Percentiles rank a stretch among this genome's conserved stretches.
These are phyloP conservation scores for Sciurus carolinensis DNA, from an alignment of 2,797 vertebrate species.

Conservation along the genomic window DNA sequence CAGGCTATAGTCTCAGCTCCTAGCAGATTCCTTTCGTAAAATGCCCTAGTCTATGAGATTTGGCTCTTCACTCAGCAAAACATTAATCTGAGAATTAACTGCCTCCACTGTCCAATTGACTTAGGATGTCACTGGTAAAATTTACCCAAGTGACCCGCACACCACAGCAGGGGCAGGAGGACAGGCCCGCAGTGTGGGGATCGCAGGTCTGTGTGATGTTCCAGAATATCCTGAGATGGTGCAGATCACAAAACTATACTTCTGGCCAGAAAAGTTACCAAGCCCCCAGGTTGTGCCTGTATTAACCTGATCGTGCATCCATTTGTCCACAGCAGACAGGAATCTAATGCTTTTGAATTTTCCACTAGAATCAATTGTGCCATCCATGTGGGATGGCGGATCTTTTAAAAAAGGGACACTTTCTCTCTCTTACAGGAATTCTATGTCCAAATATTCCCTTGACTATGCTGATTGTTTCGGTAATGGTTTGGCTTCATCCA, in stretches of 20 bases:
- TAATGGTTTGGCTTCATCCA: neutral
- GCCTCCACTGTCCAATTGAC: conserved; percentile 10
- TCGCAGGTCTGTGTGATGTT: neutral
- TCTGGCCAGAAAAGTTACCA: no score
- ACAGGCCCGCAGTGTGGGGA: neutral
- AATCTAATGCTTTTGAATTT: accelerated
- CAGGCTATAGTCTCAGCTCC: neutral
- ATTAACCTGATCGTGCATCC: no score
- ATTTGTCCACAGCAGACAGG: no score
- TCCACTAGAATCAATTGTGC: neutral
- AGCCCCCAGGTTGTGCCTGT: accelerated
- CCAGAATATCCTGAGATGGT: accelerated
- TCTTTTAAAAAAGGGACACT: neutral
- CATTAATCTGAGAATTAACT: conserved; percentile 48
- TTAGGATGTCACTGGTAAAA: neutral
- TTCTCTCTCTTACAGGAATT: neutral
- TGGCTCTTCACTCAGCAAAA: conserved; percentile 12
- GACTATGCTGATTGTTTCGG: neutral
- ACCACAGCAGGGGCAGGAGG: neutral
- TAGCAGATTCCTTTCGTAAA: conserved; percentile 35
- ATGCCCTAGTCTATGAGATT: conserved; percentile 60
- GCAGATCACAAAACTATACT: neutral
- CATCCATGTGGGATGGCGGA: accelerated
- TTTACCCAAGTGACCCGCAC: neutral
- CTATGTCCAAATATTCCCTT: neutral